Conservation (phyloP, 2,888 invertebrate genomes). For the Rotaria macrura region DNA sequence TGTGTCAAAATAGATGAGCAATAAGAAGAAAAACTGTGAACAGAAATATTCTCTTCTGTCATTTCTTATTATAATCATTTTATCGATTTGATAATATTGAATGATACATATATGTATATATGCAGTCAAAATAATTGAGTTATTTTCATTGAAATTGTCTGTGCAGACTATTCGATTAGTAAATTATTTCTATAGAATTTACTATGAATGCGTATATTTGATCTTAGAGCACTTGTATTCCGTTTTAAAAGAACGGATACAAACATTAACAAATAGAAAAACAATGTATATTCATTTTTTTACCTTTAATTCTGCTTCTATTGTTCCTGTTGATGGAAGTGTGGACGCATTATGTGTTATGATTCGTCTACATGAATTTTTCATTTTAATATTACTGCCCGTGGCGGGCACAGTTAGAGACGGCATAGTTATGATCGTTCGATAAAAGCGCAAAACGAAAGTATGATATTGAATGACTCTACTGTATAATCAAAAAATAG, state of each 20-base stretch:
- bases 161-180: neutral
- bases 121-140: neutral
- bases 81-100: neutral
- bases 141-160: neutral
- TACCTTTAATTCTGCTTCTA: neutral
- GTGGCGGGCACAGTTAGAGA: neutral
- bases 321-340: neutral
- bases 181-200: neutral
- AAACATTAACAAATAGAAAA: neutral
- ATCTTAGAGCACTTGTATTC: neutral
- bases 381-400: neutral
- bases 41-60: neutral
- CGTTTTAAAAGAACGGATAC: neutral
- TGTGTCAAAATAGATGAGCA: neutral
- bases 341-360: neutral
- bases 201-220: neutral
- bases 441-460: neutral
- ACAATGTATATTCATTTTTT: neutral
- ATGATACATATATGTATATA: no score
- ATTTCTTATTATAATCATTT: neutral
- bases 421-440: neutral
- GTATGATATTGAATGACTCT: neutral
- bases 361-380: neutral
- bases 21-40: neutral
- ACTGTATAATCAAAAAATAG: neutral